These are phyloP conservation scores for Emys orbicularis DNA, from an alignment of 2,797 vertebrate genomes.

Conservation along the genomic window DNA sequence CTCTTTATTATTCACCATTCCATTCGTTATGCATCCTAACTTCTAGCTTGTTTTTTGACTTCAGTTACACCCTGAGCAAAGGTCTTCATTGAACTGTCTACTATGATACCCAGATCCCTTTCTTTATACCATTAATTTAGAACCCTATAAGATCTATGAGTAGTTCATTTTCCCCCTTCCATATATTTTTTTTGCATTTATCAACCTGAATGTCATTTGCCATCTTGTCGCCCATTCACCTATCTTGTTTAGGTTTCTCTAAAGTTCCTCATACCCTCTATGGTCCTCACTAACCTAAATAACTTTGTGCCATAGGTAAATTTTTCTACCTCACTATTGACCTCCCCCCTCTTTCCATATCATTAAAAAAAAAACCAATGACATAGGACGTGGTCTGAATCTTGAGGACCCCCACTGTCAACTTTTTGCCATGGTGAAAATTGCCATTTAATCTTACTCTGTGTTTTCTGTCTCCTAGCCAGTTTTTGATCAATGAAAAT, in stretches of 20 bases:
- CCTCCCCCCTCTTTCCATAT: neutral
- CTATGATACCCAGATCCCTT: neutral
- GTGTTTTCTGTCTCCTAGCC: neutral
- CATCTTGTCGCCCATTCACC: neutral
- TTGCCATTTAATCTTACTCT: neutral
- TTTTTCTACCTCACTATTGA: neutral
- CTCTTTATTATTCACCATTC: neutral
- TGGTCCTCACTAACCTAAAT: neutral
- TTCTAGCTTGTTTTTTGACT: neutral
- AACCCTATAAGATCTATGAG: rapidly evolving
- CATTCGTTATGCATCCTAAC: neutral
- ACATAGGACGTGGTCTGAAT: neutral
- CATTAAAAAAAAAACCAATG: neutral
- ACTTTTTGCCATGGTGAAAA: neutral
- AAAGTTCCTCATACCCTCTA: neutral
- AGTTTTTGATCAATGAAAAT: neutral
- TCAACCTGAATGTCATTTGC: neutral
- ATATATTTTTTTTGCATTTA: rapidly evolving
- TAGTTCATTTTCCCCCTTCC: neutral
- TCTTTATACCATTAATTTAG: neutral
- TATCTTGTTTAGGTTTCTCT: neutral
- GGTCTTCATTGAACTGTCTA: neutral
- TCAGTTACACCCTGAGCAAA: neutral
- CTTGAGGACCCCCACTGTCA: neutral
- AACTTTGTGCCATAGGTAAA: neutral